Evolutionary conservation across 2,797 vertebrate species (phyloP), one percentile per base, ranked within the genome.

Genomic region (Enteromius treurensis): DNA sequence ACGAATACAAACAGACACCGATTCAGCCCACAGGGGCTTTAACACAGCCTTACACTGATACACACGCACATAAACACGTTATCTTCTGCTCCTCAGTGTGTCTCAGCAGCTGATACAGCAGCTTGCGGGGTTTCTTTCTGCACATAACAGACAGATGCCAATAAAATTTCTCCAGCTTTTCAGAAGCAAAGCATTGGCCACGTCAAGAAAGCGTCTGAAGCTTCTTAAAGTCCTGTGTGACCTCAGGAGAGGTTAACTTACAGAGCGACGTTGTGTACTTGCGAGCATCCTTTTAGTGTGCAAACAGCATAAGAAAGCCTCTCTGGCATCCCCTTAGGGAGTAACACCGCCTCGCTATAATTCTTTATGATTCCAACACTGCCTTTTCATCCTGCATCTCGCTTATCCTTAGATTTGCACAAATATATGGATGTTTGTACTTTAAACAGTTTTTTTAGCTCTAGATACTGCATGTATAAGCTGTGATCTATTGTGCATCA

Each of bases 251-350:
- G 40, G 76, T 83, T 51, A 79, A 62, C 76, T 83, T 40, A 71
- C 29, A 49, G 75, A 70, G 67, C 3, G 40, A 47, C 29, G 13
- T 23, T 51, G 32, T 32, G 79, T 60, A 62, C 47, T 58, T 77
- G 81, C 55, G 74, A 77, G 53, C 53, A 78, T 51, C 67, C 76
- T 81, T 73, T 81, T 60, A 83, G 82, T 73, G 51, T 49, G 67
- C 75, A 51, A 78, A 83, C 75, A 78, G 75, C 75, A 77, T 77
- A 47, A 83, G 65, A 83, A 83, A 83, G 37, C 47, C 74, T 77
- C 17, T 71, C 42, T 78, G 75, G 67, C 42, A 79, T 71, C 51
- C 42, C 40, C 42, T 47, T 17, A 77, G 74, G 75, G 75, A 47
- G 21, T 15, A 70, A 40, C 51, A 64, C 19, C 3, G 4, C 53